Evolutionary conservation across 2,797 vertebrate genomes (phyloP).

Genomic region (Lepus townsendii): DNA sequence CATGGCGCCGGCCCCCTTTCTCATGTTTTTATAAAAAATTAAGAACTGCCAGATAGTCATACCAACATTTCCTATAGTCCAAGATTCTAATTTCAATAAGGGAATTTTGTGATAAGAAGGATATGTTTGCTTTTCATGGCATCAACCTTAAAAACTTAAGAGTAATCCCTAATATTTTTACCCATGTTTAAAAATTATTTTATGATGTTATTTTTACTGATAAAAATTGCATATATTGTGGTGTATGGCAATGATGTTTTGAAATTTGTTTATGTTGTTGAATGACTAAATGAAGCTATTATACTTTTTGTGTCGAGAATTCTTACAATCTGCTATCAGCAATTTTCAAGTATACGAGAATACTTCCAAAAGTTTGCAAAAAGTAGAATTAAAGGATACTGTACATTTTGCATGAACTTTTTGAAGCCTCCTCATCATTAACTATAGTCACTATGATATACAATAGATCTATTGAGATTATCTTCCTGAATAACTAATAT

Average conservation of each 20-base stretch:
- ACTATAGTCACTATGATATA: neutral
- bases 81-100: neutral
- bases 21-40: conserved; percentile 59
- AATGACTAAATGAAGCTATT: neutral
- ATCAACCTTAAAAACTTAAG: conserved; percentile 8
- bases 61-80: neutral
- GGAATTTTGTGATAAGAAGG: conserved; percentile 24
- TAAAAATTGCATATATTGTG: neutral
- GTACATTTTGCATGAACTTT: too few relatives aligned
- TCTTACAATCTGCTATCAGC: conserved; percentile 4
- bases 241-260: neutral
- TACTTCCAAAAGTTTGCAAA: too few relatives aligned
- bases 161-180: conserved; percentile 22
- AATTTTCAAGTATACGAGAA: neutral
- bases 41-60: neutral
- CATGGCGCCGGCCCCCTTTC: neutral
- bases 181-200: neutral
- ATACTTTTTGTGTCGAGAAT: neutral
- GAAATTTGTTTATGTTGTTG: neutral
- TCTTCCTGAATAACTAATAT: neutral
- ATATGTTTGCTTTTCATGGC: conserved; percentile 52
- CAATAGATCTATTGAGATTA: neutral
- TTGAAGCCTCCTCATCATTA: neutral
- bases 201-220: neutral
- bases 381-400: too few relatives aligned